A percentile compares a stretch with the other conserved stretches of the same genome.
Conservation (phyloP, 2,888 invertebrate genomes). For the Tromatobia lineatoria region DNA sequence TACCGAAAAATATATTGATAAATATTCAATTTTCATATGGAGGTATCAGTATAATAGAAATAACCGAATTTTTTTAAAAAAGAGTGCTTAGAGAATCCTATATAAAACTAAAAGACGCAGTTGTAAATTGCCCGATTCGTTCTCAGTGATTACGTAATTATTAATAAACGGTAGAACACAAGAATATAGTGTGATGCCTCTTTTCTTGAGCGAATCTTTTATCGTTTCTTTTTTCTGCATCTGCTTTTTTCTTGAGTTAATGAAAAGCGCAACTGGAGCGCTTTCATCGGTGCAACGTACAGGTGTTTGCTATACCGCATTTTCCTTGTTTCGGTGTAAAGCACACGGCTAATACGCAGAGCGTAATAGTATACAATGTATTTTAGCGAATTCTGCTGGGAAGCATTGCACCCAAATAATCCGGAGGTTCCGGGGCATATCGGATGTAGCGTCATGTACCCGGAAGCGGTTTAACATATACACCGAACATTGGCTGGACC, state of each 20-base stretch:
- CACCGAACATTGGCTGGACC: constrained; percentile 52
- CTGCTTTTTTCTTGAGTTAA: constrained; percentile 1
- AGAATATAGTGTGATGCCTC: background rate
- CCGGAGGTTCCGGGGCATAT: constrained; percentile 49
- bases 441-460: constrained; percentile 53
- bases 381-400: constrained; percentile 47
- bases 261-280: constrained; percentile 11
- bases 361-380: constrained; percentile 21
- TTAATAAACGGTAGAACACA: background rate
- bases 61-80: no score
- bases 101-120: no score
- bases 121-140: no score
- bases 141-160: no score
- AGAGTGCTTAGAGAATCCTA: no score
- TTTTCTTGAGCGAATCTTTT: background rate
- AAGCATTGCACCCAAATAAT: constrained; percentile 46
- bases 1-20: no score
- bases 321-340: constrained; percentile 38
- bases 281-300: constrained; percentile 43
- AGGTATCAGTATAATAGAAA: no score
- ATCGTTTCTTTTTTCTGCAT: background rate
- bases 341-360: background rate
- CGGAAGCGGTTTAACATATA: constrained; percentile 52
- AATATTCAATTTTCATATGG: no score
- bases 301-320: constrained; percentile 44